These are phyloP conservation scores for Platynereis dumerilii DNA, from an alignment of 2,888 invertebrate genomes.

Conservation along the genomic window DNA sequence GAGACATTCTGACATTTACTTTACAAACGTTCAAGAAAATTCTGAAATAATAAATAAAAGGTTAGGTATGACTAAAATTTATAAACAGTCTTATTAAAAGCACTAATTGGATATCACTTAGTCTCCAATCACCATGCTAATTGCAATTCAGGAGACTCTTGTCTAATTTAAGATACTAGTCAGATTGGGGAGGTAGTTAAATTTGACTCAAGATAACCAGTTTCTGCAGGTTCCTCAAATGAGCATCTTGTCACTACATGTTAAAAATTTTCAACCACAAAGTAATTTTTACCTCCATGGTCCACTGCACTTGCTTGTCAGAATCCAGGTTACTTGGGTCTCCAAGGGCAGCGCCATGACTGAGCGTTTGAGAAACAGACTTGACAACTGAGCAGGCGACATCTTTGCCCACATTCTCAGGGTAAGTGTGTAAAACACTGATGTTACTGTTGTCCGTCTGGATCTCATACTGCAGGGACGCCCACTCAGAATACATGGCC, in stretches of 20 bases:
- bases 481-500: constrained; percentile 65
- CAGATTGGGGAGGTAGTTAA: too few species aligned
- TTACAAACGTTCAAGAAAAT: too few species aligned
- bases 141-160: too few species aligned
- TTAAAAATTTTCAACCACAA: too few species aligned
- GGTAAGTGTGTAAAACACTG: constrained; percentile 79
- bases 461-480: constrained; percentile 61
- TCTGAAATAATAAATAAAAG: constrained; percentile 6
- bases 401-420: constrained; percentile 76
- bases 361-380: constrained; percentile 76
- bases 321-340: constrained; percentile 81
- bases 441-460: constrained; percentile 60
- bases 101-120: too few species aligned
- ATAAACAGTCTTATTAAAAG: too few species aligned
- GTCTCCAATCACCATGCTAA: too few species aligned
- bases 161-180: too few species aligned
- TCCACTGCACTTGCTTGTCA: constrained; percentile 75
- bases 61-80: too few species aligned
- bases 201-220: too few species aligned
- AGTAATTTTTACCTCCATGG: constrained; percentile 72
- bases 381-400: constrained; percentile 82
- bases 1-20: constrained; percentile 2
- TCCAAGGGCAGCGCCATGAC: constrained; percentile 69
- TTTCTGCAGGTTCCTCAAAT: too few species aligned
- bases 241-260: too few species aligned